phyloP scores from a whole-genome alignment of 2,113 vertebrate species.

The Phocoena phocoena region DNA sequence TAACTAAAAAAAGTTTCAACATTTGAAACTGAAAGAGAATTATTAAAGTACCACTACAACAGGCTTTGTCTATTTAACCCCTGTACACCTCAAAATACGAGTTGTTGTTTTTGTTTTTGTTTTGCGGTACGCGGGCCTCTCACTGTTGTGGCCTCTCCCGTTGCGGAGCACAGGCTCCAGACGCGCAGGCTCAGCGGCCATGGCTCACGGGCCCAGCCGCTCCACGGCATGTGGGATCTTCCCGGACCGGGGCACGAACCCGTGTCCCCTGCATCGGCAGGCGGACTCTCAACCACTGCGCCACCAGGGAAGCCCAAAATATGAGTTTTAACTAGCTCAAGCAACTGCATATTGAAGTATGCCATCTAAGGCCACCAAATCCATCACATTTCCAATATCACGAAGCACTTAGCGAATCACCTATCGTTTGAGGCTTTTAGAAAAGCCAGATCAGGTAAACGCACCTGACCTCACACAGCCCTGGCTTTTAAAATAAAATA shows the following conservation, averaged over 20 bases:
- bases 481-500: not conserved
- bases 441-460: not conserved
- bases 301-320: not conserved
- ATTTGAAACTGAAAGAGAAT: not conserved
- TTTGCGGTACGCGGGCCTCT: too few relatives aligned
- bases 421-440: not conserved
- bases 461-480: not conserved
- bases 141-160: too few relatives aligned
- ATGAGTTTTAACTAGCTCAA: not conserved
- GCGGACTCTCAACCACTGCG: too few relatives aligned
- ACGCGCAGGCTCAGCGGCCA: too few relatives aligned
- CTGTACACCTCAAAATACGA: not conserved
- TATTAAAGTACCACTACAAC: not conserved
- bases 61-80: not conserved
- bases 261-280: too few relatives aligned
- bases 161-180: too few relatives aligned
- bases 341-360: not conserved
- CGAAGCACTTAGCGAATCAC: accelerated
- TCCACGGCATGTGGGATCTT: too few relatives aligned
- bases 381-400: not conserved
- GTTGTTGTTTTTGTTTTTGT: too few relatives aligned
- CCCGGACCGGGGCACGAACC: too few relatives aligned
- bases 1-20: not conserved
- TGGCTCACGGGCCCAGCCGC: too few relatives aligned
- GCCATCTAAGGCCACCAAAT: not conserved